Base-by-base conservation (phyloP, 2,888 invertebrate species). In the Athalia circularis region DNA sequence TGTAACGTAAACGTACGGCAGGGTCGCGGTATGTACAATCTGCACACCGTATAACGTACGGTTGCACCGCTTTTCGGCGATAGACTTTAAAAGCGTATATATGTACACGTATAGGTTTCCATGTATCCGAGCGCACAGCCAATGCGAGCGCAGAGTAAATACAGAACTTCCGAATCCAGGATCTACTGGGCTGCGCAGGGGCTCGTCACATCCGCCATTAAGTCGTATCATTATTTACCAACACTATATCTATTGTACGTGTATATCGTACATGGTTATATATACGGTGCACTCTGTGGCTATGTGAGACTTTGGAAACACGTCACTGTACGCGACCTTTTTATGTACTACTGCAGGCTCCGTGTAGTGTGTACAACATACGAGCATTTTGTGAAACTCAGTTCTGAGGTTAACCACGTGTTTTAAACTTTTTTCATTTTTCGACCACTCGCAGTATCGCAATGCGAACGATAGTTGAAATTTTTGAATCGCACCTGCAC, bases 121-220 rank as follows among this genome's bases (percentile, higher is more conserved):
- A 70, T 57, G 13, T 68, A 45, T 43, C 43, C 57, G 13, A 45
- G n/a, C 57, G 13, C 57, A 70, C 57, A 54, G 57, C 1, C 13
- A 70, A 47, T 15, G 72, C 29, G n/a, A n/a, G 68, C 68, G 43
- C 5, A 59, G 47, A 13, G 59, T 47, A 72, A 72, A 72, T 59
- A 72, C 47, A 47, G 72, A 59, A 72, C 72, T 72, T 48, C 72
- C 57, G 72, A 72, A 72, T 59, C 59, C 72, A 59, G 57, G 47
- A 62, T 15, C 72, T 68, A 29, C 29, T 29, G 29, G 29, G 29
- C 29, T 29, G 29, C 29, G 29, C 72, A 59, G 59, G 59, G 72
- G 8, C 59, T 72, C 72, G 72, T 72, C 57, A 59, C 72, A 59
- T 72, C 72, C 57, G 57, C 57, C 47, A 57, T 59, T 72, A 72